Conservation (phyloP, 53 echinoderm and acorn worm species). For the Crossaster papposus region DNA sequence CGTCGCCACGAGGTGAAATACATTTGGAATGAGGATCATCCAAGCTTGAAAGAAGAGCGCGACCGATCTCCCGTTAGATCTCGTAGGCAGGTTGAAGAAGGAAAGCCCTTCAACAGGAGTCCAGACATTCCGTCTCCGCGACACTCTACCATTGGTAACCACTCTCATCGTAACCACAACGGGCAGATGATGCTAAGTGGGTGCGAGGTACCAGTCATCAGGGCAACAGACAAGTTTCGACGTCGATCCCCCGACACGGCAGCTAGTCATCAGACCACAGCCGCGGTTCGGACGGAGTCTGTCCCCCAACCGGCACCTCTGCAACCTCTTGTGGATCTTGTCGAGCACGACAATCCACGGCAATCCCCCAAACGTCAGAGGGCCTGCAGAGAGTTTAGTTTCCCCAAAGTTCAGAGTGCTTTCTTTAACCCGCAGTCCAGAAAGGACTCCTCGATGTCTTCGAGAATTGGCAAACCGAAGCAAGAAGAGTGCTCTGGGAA, state of each 20-base stretch:
- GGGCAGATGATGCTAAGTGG: neutral
- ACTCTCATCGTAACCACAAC: neutral
- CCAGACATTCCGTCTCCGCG: neutral
- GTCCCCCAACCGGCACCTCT: neutral
- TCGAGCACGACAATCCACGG: neutral
- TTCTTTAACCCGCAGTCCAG: neutral
- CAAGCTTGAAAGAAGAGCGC: neutral
- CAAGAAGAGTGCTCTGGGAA: neutral
- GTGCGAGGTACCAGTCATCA: neutral
- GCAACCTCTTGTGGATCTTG: neutral
- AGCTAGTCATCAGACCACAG: neutral
- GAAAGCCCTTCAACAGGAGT: neutral
- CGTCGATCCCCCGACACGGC: neutral
- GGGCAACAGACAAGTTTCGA: neutral
- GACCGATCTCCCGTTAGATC: neutral
- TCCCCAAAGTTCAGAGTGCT: constrained; percentile 1
- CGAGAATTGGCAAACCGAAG: neutral
- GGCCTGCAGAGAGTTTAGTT: neutral
- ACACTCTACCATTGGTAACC: neutral
- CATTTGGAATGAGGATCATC: neutral
- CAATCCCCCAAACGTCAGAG: neutral
- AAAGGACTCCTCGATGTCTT: neutral
- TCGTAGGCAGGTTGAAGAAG: neutral
- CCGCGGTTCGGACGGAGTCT: neutral
- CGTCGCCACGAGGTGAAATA: neutral